Evolutionary conservation across 1,140 invertebrate genomes (phyloP), one percentile per base, ranked within the genome.

Genomic region (Carposina sasakii): DNA sequence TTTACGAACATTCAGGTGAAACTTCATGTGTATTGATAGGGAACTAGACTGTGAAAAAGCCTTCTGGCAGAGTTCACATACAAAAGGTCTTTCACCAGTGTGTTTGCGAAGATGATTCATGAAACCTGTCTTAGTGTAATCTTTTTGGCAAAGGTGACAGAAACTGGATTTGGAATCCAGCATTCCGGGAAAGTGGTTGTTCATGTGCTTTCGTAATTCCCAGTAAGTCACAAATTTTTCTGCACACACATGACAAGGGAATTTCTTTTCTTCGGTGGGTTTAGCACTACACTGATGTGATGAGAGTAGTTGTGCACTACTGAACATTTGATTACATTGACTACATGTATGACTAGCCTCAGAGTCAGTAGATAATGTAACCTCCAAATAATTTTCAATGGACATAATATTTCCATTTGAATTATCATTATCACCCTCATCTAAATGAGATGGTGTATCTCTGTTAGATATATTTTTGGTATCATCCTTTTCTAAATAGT

Each of bases 101-200:
- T 98, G 96, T 48, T 96, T 96, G 9, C 96, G 88, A 34, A 96
- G 79, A 68, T 98, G 96, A 10, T 86, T 86, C 83, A 85, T 85
- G 41, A 86, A 86, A 5, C 85, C 85, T 44, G 85, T 86, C 54
- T 86, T 86, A 9, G 83, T 86, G 47, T 86, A 86, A 58, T 86
- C 83, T 60, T 86, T 86, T 53, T 85, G 83, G 59, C 85, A 86
- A 26, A 86, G 69, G 46, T 86, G 85, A 58, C 85, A 86, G 56
- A 85, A 86, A 62, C 83, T 86, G 22, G 85, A 85, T 54, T 86
- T 86, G 21, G 83, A 85, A 53, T 85, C 85, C 33, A 85, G 50
- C 85, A 86, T 86, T 45, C 85, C 85, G 31, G 85, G 85, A 45
- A 86, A 86, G 49, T 86, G 85, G 54, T 55, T 81, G 54, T 85